Evolutionary conservation across 1,140 invertebrate genomes (phyloP).

Genomic region (Colletes latitarsis): DNA sequence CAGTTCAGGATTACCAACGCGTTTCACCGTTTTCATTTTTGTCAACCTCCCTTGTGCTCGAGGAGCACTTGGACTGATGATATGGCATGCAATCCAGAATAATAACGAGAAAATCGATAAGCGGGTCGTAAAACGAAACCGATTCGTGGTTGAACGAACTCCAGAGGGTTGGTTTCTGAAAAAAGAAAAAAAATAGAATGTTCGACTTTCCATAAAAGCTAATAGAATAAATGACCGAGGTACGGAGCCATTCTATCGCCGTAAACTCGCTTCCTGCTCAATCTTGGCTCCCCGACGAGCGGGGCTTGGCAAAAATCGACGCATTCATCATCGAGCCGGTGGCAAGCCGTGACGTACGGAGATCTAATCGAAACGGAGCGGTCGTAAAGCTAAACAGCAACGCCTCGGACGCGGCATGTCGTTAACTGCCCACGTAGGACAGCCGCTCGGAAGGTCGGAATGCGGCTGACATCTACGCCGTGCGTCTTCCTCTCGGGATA

Average conservation of each 20-base stretch:
- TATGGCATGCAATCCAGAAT: too few species aligned
- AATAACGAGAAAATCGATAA: constrained; percentile 2
- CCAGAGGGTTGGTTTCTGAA: background rate
- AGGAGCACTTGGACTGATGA: too few species aligned
- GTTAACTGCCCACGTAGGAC: constrained; percentile 23
- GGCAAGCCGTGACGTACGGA: background rate
- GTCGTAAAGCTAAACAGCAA: constrained; percentile 15
- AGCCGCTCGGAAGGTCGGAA: constrained; percentile 26
- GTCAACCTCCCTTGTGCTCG: too few species aligned
- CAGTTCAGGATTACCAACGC: too few species aligned
- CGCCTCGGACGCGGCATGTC: constrained; percentile 22
- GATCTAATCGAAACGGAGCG: constrained; percentile 18
- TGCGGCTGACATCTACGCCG: constrained; percentile 20
- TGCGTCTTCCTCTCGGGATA: constrained; percentile 5
- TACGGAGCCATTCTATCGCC: background rate
- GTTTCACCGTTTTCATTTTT: too few species aligned
- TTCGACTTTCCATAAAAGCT: background rate
- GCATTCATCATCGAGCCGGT: background rate
- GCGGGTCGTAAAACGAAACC: background rate
- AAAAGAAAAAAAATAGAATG: background rate
- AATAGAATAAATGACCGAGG: too few species aligned
- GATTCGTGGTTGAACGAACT: background rate
- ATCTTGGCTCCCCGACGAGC: background rate
- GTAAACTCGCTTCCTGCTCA: background rate
- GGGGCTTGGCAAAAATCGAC: background rate